phyloP scores from a whole-genome alignment of 2,113 vertebrate genomes.

The Alligator sinensis region DNA sequence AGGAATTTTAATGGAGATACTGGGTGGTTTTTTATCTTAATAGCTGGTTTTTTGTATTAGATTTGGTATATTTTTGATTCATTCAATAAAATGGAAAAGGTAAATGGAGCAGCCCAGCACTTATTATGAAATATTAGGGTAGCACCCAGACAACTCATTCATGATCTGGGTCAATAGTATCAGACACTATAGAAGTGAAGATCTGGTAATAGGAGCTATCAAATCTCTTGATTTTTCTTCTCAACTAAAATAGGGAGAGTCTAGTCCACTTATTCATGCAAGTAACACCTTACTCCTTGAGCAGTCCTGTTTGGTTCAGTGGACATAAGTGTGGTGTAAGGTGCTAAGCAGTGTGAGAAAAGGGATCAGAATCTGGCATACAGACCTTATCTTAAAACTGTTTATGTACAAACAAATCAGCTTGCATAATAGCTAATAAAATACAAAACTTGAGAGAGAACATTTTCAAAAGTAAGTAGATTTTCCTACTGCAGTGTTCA shows the following conservation, averaged over 20 bases:
- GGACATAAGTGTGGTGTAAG: neutral
- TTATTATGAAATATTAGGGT: neutral
- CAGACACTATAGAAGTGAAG: neutral
- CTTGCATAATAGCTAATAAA: slow-evolving; percentile 14
- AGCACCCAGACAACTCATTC: neutral
- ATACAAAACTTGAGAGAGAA: neutral
- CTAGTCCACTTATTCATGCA: neutral
- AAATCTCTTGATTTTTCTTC: neutral
- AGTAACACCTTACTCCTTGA: neutral
- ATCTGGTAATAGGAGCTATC: neutral
- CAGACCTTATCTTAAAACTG: neutral
- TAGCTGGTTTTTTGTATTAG: neutral
- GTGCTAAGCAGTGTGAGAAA: neutral
- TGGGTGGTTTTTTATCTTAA: too few relatives aligned
- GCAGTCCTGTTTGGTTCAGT: neutral
- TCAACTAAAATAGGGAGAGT: neutral
- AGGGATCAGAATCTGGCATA: neutral
- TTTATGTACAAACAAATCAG: neutral
- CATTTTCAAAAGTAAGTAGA: neutral
- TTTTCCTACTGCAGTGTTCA: neutral
- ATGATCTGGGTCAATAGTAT: neutral
- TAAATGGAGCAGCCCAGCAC: neutral
- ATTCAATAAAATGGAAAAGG: neutral
- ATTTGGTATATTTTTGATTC: neutral
- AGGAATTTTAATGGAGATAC: neutral